A percentile compares a stretch with the other conserved stretches of the same genome.
Conservation (phyloP, 2,113 vertebrate genomes). For the Vulpes lagopus region DNA sequence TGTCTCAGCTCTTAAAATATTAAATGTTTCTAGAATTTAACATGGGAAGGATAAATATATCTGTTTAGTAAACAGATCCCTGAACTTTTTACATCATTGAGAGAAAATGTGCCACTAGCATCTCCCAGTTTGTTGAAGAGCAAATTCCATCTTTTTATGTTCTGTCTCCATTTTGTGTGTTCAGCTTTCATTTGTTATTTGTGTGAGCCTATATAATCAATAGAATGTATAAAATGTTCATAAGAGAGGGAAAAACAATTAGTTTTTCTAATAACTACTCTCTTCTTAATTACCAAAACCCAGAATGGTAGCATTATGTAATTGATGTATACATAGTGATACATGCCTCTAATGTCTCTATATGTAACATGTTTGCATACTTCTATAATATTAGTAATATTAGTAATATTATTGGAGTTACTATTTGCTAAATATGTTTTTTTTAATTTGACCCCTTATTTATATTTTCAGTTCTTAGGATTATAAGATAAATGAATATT, state of each 20-base stretch:
- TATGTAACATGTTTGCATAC: neutral
- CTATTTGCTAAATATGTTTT: neutral
- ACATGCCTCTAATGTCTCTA: neutral
- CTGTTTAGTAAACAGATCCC: neutral
- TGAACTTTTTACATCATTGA: neutral
- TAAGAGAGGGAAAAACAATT: neutral
- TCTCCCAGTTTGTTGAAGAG: neutral
- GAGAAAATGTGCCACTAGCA: neutral
- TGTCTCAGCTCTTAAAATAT: neutral
- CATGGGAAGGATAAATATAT: neutral
- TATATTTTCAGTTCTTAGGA: slow-evolving; percentile 39
- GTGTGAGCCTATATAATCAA: neutral
- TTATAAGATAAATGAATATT: slow-evolving; percentile 30
- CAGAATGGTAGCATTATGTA: neutral
- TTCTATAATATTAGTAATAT: neutral
- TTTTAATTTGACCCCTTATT: slow-evolving; percentile 7
- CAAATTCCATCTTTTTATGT: neutral
- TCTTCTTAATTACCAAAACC: slow-evolving; percentile 48
- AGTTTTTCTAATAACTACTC: neutral
- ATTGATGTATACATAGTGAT: neutral
- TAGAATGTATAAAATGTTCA: slow-evolving; percentile 4
- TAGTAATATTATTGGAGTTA: neutral
- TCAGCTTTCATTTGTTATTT: slow-evolving; percentile 35
- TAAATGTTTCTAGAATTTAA: neutral
- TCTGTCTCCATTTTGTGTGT: neutral